Evolutionary conservation across 2,888 invertebrate genomes (phyloP).

Genomic region (Tromatobia lineatoria): DNA sequence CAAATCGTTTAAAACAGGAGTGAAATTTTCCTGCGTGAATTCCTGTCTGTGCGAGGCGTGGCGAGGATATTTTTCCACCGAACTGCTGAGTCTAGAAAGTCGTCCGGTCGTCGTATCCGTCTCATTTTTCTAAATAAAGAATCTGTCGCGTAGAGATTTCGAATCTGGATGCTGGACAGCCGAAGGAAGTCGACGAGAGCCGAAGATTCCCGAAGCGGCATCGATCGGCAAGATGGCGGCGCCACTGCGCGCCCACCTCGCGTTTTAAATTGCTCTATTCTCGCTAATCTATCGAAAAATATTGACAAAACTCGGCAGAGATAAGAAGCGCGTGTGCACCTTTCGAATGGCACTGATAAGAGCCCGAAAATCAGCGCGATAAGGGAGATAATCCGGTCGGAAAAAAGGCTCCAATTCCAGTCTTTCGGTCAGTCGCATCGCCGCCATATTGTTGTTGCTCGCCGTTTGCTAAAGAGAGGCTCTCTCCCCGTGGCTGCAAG

Average conservation of each 20-base stretch:
- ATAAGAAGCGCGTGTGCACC: not conserved
- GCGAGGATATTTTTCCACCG: not conserved
- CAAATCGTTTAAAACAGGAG: not conserved
- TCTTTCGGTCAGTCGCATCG: conserved; percentile 3
- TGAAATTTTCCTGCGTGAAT: not conserved
- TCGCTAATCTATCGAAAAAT: not conserved
- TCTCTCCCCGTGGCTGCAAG: conserved; percentile 51
- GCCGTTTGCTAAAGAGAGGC: conserved; percentile 45
- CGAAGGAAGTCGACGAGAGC: not conserved
- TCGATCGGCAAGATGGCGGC: conserved; percentile 41
- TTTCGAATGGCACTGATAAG: not conserved
- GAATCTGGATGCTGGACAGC: conserved; percentile 37
- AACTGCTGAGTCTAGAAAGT: not conserved
- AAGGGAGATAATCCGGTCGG: not conserved
- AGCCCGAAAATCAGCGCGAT: not conserved
- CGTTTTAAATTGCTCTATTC: too few species aligned
- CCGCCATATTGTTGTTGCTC: conserved; percentile 68
- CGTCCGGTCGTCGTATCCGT: not conserved
- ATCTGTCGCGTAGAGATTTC: conserved; percentile 23
- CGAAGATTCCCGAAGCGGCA: conserved; percentile 17
- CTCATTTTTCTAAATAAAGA: conserved; percentile 26
- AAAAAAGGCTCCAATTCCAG: not conserved
- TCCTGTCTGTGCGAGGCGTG: not conserved
- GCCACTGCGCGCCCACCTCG: not conserved
- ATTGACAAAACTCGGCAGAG: too few species aligned